These are phyloP conservation scores for Protobothrops flavoviridis DNA, from an alignment of 2,113 vertebrate species.

Conservation along the genomic window DNA sequence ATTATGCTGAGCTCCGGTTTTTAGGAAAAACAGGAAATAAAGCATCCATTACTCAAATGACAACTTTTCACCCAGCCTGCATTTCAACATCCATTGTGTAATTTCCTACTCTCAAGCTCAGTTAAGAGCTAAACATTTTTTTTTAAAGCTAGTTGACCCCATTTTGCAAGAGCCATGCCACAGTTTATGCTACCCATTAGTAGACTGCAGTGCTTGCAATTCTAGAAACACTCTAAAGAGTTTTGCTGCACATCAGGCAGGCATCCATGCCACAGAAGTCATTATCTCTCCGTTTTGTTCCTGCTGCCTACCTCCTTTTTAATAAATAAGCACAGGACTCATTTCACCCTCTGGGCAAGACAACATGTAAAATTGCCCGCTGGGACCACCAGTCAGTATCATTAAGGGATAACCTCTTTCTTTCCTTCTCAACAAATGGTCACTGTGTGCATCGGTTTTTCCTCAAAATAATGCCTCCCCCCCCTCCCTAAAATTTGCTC, in stretches of 20 bases:
- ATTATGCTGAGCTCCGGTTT: slow-evolving; percentile 76
- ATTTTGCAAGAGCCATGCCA: slow-evolving; percentile 21
- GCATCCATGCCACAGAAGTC: neutral
- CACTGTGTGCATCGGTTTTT: neutral
- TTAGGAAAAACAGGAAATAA: slow-evolving; percentile 80
- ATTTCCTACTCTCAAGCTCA: slow-evolving; percentile 71
- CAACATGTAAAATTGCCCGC: neutral
- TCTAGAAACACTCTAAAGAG: neutral
- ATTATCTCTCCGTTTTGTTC: neutral
- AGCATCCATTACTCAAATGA: slow-evolving; percentile 79
- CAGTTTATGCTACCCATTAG: neutral
- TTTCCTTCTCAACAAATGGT: neutral
- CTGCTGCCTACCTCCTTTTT: neutral
- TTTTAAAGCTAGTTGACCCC: slow-evolving; percentile 2
- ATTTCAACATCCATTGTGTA: slow-evolving; percentile 82
- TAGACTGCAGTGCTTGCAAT: neutral
- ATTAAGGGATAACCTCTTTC: neutral
- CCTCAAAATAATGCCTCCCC: neutral
- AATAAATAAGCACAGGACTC: slow-evolving; percentile 1
- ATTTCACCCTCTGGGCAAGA: neutral
- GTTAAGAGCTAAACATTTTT: slow-evolving; percentile 66
- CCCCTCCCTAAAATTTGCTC: neutral
- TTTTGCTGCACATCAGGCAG: neutral
- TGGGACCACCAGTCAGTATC: neutral
- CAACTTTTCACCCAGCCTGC: slow-evolving; percentile 77